Conservation (phyloP, 2,888 invertebrate species). For the Mimachlamys varia region DNA sequence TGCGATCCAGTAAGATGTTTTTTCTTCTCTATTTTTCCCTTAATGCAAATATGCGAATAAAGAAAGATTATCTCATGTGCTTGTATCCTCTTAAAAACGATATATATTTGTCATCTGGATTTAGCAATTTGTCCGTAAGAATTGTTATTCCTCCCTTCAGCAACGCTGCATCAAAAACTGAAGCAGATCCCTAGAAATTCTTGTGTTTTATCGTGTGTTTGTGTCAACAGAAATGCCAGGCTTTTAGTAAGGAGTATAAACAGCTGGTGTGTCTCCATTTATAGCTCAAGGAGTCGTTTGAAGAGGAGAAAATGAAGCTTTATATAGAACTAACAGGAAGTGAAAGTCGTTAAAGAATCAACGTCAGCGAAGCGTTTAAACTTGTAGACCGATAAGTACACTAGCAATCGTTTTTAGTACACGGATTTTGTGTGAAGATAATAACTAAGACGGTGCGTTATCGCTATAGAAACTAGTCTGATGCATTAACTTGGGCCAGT, state of each 20-base stretch:
- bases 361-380: constrained; percentile 27
- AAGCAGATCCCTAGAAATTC: background rate
- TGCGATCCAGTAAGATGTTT: no score
- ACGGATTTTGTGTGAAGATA: background rate
- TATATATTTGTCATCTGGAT: no score
- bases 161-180: background rate
- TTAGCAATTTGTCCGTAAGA: no score
- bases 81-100: no score
- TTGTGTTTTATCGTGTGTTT: background rate
- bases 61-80: no score
- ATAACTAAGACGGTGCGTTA: background rate
- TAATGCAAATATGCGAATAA: no score
- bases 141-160: no score
- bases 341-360: background rate
- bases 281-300: background rate
- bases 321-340: background rate
- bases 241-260: background rate
- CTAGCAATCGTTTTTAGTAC: background rate
- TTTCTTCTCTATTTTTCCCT: no score
- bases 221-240: background rate
- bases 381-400: background rate
- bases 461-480: background rate
- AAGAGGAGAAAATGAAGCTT: background rate
- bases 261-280: background rate
- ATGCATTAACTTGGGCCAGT: background rate